Conservation (phyloP, 2,888 invertebrate genomes). For the Lasius platythorax region DNA sequence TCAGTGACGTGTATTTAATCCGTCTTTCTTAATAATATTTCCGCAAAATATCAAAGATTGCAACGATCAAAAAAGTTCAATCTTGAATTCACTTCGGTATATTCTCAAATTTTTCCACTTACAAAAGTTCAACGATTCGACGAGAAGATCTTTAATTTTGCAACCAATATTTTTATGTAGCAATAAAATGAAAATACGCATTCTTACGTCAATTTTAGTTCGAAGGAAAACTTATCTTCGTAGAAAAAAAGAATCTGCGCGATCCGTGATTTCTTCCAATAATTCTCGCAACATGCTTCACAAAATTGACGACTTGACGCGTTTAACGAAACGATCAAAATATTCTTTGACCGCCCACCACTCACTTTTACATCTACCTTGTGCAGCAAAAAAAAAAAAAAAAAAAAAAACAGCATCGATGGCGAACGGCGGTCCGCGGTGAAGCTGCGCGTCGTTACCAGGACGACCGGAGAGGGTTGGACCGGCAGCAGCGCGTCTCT, state of each 20-base stretch:
- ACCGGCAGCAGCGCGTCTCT: conserved; percentile 79
- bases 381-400: not conserved
- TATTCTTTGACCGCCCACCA: not conserved
- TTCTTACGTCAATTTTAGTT: not conserved
- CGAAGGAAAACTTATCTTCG: not conserved
- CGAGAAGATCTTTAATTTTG: not conserved
- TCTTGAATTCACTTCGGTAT: not conserved
- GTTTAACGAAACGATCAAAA: conserved; percentile 2
- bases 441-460: conserved; percentile 82
- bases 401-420: conserved; percentile 14
- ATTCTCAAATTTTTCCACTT: not conserved
- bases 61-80: not conserved
- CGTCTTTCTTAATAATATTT: not conserved
- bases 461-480: conserved; percentile 84
- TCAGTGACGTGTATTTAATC: not conserved
- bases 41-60: not conserved
- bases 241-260: not conserved
- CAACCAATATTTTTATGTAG: not conserved
- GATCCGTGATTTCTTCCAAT: not conserved
- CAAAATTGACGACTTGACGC: not conserved
- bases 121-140: not conserved
- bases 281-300: not conserved
- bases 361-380: conserved; percentile 3
- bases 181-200: not conserved
- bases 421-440: conserved; percentile 28